phyloP scores from a whole-genome alignment of 92 coral and sea anemone genomes.

The Phenganax marumi region DNA sequence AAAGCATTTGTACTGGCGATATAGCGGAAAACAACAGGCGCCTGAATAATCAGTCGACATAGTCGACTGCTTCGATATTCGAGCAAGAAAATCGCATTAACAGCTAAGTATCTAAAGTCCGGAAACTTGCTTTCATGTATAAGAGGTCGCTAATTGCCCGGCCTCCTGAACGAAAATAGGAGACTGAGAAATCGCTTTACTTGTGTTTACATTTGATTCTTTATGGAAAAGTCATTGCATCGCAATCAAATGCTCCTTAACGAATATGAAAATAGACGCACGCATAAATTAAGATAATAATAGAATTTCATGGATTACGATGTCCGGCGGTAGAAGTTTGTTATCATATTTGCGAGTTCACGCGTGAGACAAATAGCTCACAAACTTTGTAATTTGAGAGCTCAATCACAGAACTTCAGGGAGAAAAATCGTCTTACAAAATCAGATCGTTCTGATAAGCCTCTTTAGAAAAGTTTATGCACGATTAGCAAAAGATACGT shows the following conservation, averaged over 20 bases:
- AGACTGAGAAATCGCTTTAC: conserved; percentile 5
- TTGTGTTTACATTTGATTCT: conserved; percentile 13
- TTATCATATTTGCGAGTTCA: background rate
- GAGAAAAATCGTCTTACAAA: no score
- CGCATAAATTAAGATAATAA: conserved; percentile 14
- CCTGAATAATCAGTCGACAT: background rate
- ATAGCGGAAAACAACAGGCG: background rate
- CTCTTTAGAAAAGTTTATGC: no score
- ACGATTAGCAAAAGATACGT: no score
- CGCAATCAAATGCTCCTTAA: background rate
- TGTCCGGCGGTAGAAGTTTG: background rate
- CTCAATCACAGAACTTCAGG: no score
- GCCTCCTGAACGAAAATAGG: conserved; percentile 16
- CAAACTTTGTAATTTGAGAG: background rate
- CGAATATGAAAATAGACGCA: background rate
- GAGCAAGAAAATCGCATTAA: conserved; percentile 8
- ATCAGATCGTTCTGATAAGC: no score
- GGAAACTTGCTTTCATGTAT: conserved; percentile 22
- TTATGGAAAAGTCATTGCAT: background rate
- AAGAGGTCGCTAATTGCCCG: conserved; percentile 15
- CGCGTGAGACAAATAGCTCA: background rate
- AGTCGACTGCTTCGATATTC: background rate
- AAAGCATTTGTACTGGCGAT: background rate
- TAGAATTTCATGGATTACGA: background rate
- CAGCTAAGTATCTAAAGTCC: conserved; percentile 8